These are phyloP conservation scores for Zoanthus gigantus DNA, from an alignment of 92 coral and sea anemone species.

Conservation along the genomic window DNA sequence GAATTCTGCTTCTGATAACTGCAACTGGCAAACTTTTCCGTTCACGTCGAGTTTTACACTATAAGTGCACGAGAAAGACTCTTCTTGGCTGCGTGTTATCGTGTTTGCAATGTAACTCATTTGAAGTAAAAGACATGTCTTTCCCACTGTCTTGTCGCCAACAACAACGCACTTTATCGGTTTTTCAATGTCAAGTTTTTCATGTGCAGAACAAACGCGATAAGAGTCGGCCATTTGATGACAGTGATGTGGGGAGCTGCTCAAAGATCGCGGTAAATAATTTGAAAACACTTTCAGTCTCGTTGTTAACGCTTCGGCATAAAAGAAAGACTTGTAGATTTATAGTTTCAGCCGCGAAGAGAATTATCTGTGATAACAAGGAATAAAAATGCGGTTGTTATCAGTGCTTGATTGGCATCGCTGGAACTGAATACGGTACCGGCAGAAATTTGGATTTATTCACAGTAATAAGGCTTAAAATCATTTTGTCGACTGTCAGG, in stretches of 20 bases:
- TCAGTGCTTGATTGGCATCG: neutral
- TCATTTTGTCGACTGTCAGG: neutral
- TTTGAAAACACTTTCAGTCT: neutral
- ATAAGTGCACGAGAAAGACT: conserved; percentile 78
- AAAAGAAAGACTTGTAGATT: neutral
- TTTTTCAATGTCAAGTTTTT: conserved; percentile 72
- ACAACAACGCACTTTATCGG: conserved; percentile 79
- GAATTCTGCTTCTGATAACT: conserved; percentile 82
- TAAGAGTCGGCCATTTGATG: conserved; percentile 76
- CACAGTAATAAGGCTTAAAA: neutral
- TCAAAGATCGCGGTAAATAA: neutral
- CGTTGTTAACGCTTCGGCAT: neutral
- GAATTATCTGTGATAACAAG: neutral
- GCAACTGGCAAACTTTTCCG: conserved; percentile 83
- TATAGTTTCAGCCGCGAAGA: neutral
- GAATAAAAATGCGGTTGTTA: neutral
- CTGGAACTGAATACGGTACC: neutral
- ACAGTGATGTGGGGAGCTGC: conserved; percentile 4
- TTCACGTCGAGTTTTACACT: conserved; percentile 82
- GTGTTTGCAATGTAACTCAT: conserved; percentile 88
- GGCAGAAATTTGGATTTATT: neutral
- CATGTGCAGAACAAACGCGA: conserved; percentile 77
- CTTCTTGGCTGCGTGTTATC: conserved; percentile 78
- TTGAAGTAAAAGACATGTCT: conserved; percentile 86
- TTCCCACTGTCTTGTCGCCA: conserved; percentile 80